A percentile compares a stretch with the other conserved stretches of the same genome.
Evolutionary conservation across 1,140 invertebrate species (phyloP).

Genomic region (Penaeus chinensis): DNA sequence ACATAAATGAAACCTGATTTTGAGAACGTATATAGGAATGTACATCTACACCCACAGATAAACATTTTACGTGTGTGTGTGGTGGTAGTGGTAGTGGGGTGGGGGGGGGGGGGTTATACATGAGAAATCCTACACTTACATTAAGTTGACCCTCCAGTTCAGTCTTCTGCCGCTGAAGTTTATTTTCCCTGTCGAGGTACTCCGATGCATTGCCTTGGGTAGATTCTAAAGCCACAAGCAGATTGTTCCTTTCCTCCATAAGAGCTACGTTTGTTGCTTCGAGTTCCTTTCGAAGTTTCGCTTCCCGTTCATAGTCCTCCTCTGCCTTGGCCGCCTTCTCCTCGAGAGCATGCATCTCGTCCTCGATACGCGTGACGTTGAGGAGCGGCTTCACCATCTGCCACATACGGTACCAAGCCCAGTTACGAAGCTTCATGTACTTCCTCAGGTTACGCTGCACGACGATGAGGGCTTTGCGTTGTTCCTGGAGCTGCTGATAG

Average conservation of each 20-base stretch:
- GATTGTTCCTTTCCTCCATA: constrained; percentile 90
- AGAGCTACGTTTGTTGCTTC: constrained; percentile 85
- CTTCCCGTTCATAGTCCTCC: constrained; percentile 91
- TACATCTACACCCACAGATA: no score
- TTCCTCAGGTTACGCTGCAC: constrained; percentile 99
- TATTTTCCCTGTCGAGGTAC: constrained; percentile 90
- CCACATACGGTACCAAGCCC: constrained; percentile 99
- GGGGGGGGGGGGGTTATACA: no score
- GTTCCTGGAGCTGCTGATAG: constrained; percentile 97
- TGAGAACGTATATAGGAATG: no score
- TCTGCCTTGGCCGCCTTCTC: constrained; percentile 95
- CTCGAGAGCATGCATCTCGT: constrained; percentile 96
- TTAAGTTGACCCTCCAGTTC: constrained; percentile 95
- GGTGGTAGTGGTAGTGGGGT: no score
- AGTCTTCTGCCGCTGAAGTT: constrained; percentile 93
- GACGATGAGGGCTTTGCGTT: constrained; percentile 95
- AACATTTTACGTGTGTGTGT: constrained; percentile 26
- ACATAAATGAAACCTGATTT: no score
- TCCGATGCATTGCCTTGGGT: constrained; percentile 90
- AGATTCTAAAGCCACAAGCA: constrained; percentile 87
- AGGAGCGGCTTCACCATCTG: constrained; percentile 98
- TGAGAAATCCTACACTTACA: constrained; percentile 75
- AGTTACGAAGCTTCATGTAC: constrained; percentile 97
- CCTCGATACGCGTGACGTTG: constrained; percentile 97
- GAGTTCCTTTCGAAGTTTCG: constrained; percentile 74